Evolutionary conservation across 2,888 invertebrate genomes (phyloP), one percentile per base, ranked within the genome.

Genomic region (Marasmarcha lunaedactyla): DNA sequence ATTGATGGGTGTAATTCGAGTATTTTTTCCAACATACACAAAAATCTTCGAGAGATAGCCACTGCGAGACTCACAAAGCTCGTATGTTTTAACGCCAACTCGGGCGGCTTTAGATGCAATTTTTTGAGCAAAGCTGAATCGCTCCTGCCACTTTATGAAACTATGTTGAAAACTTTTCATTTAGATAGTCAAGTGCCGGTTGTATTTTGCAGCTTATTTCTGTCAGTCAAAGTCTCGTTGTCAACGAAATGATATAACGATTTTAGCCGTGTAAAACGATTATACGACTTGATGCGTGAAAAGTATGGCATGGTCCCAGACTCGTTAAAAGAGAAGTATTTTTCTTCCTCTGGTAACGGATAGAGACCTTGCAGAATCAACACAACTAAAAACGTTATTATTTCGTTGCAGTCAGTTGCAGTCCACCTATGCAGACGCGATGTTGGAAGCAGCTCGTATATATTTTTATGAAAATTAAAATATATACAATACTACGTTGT

Each of bases 41-140:
- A 43, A 42, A 39, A 48, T 46, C 36, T 42, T 43, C 53, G 51
- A 52, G 2, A 53, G 47, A 42, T 54, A 55, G 27, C 52, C 52
- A 30, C 27, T 50, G 2, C 38, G 42, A n/a, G 50, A 49, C 14
- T 55, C 51, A 25, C 51, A 51, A 5, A 55, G 14, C 33, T 55
- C 53, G 35, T 52, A 54, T 9, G 43, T 46, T 48, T n/a, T 30
- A n/a, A 30, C 30, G 10, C 30, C 30, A 4, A 30, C 30, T 20
- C 7, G 20, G 3, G 20, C 20, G 4, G 20, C 20, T 7, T 20
- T 20, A 7, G 20, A 20, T 20, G 39, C 6, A 40, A 49, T 50
- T 26, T 47, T 49, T 34, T 53, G 51, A 13, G 47, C 43, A 9
- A 54, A 51, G 10, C 38, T 42, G 6, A 53, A 9, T 14, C 47